Base-by-base conservation (phyloP, 2,797 vertebrate genomes). In the Sarcoramphus papa region DNA sequence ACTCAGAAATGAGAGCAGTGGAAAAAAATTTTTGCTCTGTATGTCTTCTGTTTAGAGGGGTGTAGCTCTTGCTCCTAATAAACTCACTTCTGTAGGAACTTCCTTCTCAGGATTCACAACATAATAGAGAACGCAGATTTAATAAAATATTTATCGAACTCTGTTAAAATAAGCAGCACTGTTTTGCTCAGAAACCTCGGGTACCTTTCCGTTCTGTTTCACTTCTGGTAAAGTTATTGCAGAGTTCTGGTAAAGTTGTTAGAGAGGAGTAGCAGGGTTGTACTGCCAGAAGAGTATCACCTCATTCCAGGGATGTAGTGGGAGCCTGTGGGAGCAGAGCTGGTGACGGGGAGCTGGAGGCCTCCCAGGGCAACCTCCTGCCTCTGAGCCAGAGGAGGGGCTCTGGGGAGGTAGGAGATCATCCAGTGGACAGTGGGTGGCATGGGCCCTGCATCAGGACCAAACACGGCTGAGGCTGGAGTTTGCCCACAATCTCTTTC, bases 231-330 rank as follows among this genome's bases (percentile, higher is more conserved):
- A 97, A 97, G 85, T 33, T 73, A 50, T 85, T 91, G 82, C 2
- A 33, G 53, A 37, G 37, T 88, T 92, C 81, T 95, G 83, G 72
- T 53, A 93, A 97, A 97, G 85, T 33, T 73, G 45, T 85, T 91
- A 85, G 2, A 33, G 53, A 84, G 24, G 16, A 91, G 33, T 14
- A 84, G 10, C 70, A 67, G 35, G 14, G 25, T 40, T 40, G 10
- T 45, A 67, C 47, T 72, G 59, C 62, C 84, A 78, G 48, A 81
- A 88, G 48, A 80, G 4, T 30, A 63, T 80, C 53, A 31, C n/a
- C 57, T 92, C 18, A 22, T 87, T 94, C 25, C 63, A 85, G 50
- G 15, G n/a, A 54, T 45, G n/a, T 31, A 21, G 28, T 20, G 22
- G 43, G 40, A 65, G 20, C 28, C 45, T 28, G 30, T 24, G 35